phyloP scores from a whole-genome alignment of 1,140 invertebrate species.

The Episyrphus balteatus region DNA sequence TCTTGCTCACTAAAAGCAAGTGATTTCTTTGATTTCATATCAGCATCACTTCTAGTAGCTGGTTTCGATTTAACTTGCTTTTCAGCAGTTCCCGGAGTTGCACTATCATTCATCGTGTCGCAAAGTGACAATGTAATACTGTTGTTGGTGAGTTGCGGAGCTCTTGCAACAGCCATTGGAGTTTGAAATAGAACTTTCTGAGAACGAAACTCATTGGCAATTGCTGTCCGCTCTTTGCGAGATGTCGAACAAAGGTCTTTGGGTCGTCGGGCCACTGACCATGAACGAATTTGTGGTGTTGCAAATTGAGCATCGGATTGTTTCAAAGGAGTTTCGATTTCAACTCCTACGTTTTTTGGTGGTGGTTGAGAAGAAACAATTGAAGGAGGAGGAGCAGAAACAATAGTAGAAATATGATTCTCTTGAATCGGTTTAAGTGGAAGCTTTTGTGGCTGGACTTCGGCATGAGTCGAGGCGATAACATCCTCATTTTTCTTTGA shows the following conservation, averaged over 20 bases:
- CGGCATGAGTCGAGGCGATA: too few species aligned
- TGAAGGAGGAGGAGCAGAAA: background rate
- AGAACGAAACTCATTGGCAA: slow-evolving; percentile 27
- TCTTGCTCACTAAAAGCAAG: slow-evolving; percentile 15
- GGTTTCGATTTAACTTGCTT: slow-evolving; percentile 3
- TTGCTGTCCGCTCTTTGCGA: slow-evolving; percentile 9
- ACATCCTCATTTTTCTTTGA: background rate
- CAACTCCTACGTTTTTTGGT: background rate
- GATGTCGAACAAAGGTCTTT: slow-evolving; percentile 10
- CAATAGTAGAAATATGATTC: slow-evolving; percentile 1
- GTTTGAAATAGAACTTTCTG: slow-evolving; percentile 35
- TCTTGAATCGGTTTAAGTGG: slow-evolving; percentile 14
- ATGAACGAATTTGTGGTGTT: slow-evolving; percentile 24
- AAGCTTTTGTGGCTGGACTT: slow-evolving; percentile 2
- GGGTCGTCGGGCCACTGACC: slow-evolving; percentile 4
- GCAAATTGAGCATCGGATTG: slow-evolving; percentile 18
- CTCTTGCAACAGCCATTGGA: slow-evolving; percentile 24
- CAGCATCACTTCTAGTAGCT: background rate
- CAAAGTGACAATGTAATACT: slow-evolving; percentile 27
- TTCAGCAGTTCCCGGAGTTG: slow-evolving; percentile 12
- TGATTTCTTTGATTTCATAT: slow-evolving; percentile 21
- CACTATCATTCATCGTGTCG: slow-evolving; percentile 28
- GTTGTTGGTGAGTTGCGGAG: slow-evolving; percentile 18
- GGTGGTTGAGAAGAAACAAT: background rate
- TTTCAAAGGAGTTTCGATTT: slow-evolving; percentile 4